Evolutionary conservation across 2,888 invertebrate species (phyloP).

Genomic region (Mythimna albipuncta): DNA sequence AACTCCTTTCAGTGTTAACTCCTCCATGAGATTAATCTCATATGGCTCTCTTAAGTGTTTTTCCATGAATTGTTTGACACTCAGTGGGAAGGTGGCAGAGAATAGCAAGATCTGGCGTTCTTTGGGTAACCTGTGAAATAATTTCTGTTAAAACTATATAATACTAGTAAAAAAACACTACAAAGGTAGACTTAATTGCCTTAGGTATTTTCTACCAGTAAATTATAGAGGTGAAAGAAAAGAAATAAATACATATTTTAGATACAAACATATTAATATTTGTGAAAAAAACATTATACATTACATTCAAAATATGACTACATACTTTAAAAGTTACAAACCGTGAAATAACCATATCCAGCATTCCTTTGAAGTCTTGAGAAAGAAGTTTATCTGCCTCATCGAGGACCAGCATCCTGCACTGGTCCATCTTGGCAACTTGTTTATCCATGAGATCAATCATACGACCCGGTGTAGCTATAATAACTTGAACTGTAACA

Average conservation of each 20-base stretch:
- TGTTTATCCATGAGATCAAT: slow-evolving; percentile 99
- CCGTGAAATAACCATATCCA: slow-evolving; percentile 98
- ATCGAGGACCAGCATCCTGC: slow-evolving; percentile 99
- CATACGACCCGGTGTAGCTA: slow-evolving; percentile 99
- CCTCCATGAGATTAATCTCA: slow-evolving; percentile 99
- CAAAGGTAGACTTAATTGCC: too few species aligned
- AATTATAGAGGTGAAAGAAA: too few species aligned
- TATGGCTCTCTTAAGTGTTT: slow-evolving; percentile 99
- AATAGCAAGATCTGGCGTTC: slow-evolving; percentile 99
- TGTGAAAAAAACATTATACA: too few species aligned
- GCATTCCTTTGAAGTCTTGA: slow-evolving; percentile 99
- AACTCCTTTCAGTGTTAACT: slow-evolving; percentile 99
- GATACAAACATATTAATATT: too few species aligned
- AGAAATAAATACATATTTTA: too few species aligned
- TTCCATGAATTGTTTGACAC: slow-evolving; percentile 99
- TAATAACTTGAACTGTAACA: slow-evolving; percentile 97
- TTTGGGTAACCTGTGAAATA: slow-evolving; percentile 94
- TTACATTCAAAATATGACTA: too few species aligned
- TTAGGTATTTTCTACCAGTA: too few species aligned
- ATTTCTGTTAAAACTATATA: not conserved
- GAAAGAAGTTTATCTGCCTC: slow-evolving; percentile 99
- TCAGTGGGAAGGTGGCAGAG: slow-evolving; percentile 99
- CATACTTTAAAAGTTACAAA: slow-evolving; percentile 57
- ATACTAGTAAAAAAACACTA: too few species aligned
- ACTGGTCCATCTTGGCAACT: slow-evolving; percentile 98